Base-by-base conservation (phyloP, 1,140 invertebrate species). In the Plectrocnemia conspersa region DNA sequence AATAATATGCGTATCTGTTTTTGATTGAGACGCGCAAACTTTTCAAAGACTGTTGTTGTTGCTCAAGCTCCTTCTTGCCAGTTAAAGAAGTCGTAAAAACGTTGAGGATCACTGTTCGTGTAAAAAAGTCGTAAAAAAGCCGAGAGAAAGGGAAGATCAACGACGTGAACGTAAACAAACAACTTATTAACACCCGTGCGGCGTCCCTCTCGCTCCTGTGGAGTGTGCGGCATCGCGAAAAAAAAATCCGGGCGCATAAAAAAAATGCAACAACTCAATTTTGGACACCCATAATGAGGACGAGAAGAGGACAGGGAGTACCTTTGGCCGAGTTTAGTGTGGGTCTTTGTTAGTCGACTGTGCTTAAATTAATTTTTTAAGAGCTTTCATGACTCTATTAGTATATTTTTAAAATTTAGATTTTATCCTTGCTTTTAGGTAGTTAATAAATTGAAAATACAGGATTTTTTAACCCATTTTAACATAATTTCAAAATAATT, bases 151-250 rank as follows among this genome's bases (percentile, higher is more conserved):
- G 24, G 49, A 53, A 56, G 52, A 62, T 56, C 60, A 52, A 62
- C 52, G 56, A 58, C 35, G 60, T 56, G 60, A 62, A 62, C 56
- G 56, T 62, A 62, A 62, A 62, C 60, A 62, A 62, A 58, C 60
- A 62, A 55, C 60, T 62, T 62, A 62, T 62, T 62, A 58, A 62
- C 60, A 58, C 60, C 53, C 52, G 38, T 27, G 46, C 35, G 33
- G 19, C 48, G 41, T 56, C 54, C 23, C 38, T 35, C 27, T 46
- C 56, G 23, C n/a, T 33, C 23, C n/a, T 25, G 29, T 48, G 11
- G 23, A 4, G 41, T 23, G 18, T 24, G 35, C 46, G 9, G 46
- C 27, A 41, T 13, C 45, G 40, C 11, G 32, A 25, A 52, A 57
- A 56, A 57, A 57, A 58, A 52, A 38, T 42, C 33, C 50, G 23